Evolutionary conservation across 2,113 vertebrate species (phyloP).

Genomic region (Alexandromys fortis): DNA sequence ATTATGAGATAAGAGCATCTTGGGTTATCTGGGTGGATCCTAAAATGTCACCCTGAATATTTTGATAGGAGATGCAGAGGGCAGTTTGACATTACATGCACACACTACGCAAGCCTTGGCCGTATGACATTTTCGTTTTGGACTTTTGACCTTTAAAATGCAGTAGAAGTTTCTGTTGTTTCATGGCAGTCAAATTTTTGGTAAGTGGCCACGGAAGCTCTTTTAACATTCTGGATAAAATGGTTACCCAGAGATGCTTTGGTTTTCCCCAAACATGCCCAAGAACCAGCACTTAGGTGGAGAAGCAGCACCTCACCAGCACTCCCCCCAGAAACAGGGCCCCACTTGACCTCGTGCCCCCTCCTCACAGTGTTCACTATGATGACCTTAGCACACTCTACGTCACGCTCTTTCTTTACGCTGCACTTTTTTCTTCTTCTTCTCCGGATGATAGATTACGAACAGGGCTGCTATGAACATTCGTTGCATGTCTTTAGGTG

Average conservation of each 20-base stretch:
- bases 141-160: background rate
- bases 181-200: background rate
- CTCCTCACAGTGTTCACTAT: background rate
- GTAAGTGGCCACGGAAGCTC: background rate
- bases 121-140: background rate
- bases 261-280: background rate
- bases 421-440: background rate
- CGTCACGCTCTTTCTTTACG: background rate
- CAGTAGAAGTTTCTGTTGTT: constrained; percentile 26
- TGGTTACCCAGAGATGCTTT: background rate
- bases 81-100: background rate
- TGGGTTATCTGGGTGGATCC: background rate
- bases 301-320: background rate
- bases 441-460: background rate
- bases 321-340: background rate
- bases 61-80: background rate
- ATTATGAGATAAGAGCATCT: background rate
- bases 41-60: background rate
- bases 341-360: background rate
- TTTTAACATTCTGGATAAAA: constrained; percentile 22
- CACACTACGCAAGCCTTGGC: background rate
- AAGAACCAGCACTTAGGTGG: background rate
- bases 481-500: background rate
- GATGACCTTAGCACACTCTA: background rate
- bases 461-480: background rate